A percentile compares a stretch with the other conserved stretches of the same genome.
Conservation (phyloP, 2,113 vertebrate species). For the Helogale parvula region DNA sequence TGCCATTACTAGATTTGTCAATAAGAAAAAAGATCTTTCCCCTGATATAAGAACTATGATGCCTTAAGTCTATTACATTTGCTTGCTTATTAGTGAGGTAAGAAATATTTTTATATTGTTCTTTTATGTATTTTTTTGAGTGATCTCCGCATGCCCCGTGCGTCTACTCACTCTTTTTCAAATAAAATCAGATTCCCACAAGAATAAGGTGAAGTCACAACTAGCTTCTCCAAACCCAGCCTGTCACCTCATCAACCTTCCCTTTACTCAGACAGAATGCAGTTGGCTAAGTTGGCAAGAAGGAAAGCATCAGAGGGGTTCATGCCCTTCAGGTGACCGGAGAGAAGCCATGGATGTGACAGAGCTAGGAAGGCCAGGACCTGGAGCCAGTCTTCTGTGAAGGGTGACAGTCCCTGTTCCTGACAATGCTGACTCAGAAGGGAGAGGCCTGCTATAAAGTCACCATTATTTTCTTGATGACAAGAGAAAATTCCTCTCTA, state of each 20-base stretch:
- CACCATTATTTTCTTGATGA: not conserved
- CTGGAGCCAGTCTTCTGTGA: conserved; percentile 7
- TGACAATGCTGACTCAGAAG: not conserved
- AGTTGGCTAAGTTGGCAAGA: not conserved
- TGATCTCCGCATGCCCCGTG: not conserved
- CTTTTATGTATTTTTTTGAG: not conserved
- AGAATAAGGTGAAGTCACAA: not conserved
- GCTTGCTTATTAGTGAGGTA: not conserved
- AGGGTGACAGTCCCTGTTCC: not conserved
- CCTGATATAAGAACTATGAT: not conserved
- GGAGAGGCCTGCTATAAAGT: not conserved
- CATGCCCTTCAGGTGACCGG: not conserved
- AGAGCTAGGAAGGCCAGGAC: not conserved
- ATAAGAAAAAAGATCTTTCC: not conserved
- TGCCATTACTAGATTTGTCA: not conserved
- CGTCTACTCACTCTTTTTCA: not conserved
- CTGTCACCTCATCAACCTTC: not conserved
- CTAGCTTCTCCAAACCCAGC: not conserved
- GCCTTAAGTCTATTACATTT: conserved; percentile 2
- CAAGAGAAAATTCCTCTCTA: conserved; percentile 3
- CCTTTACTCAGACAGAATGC: not conserved
- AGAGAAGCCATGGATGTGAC: not conserved
- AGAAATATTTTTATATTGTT: conserved; percentile 6
- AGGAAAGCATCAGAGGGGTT: not conserved
- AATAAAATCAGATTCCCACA: conserved; percentile 12